Base-by-base conservation (phyloP, 2,113 vertebrate species). In the Alouatta palliata region DNA sequence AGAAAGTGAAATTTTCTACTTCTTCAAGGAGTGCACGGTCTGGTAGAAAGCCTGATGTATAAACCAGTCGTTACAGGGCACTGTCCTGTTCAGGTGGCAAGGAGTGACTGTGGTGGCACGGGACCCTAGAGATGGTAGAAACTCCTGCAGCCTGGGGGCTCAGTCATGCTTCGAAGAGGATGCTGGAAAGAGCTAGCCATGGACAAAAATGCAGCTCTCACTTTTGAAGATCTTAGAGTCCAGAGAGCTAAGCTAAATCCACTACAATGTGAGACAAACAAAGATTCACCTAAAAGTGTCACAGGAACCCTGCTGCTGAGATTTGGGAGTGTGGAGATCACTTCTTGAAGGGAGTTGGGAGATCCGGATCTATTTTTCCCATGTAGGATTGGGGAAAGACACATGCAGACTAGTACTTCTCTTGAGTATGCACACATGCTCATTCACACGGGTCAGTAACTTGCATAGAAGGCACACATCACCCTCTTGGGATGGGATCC, bases 21-120 rank as follows among this genome's bases (percentile, higher is more conserved):
- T 35, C 84, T 40, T 21, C n/a, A 30, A 70, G 64, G 64, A 52
- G 8, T 2, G 8, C 5, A 0, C 1, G 0, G 40, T 25, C n/a
- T n/a, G 5, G 9, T 6, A n/a, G 37, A 87, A 58, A 66, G 40
- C 25, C 58, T 7, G 56, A 16, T 1, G 2, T 1, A 14, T 8
- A 20, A 19, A 12, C 16, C 13, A 7, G 14, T 37, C 56, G 1
- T 13, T 7, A 14, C 8, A n/a, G 27, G 5, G 2, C 2, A 1
- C 17, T 23, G n/a, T 30, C n/a, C 82, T 30, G 2, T 37, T 13
- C 12, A 10, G 9, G 64, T 3, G 12, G 35, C 40, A 25, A 25
- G n/a, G 27, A 32, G 11, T 0, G 35, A 19, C 37, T 27, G 5
- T 2, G 5, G 3, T 32, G 3, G 30, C 1, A 2, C 0, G 10